Base-by-base conservation (phyloP, 1,140 invertebrate species). In the Triops longicaudatus region DNA sequence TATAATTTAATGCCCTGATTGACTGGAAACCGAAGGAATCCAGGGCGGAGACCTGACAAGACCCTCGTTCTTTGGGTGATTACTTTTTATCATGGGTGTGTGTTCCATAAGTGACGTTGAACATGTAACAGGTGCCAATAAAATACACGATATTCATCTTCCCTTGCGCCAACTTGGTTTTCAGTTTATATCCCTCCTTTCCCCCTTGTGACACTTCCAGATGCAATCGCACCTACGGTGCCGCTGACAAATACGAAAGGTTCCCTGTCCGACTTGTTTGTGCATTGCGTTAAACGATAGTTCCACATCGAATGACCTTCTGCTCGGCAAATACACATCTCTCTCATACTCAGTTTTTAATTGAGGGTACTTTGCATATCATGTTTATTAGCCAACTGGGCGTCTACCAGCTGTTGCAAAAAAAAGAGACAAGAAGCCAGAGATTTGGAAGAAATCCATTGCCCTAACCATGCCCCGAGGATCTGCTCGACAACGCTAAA, bases 121-220 rank as follows among this genome's bases (percentile, higher is more conserved):
- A 63, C 10, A 63, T 63, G 50, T 63, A 63, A 63, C 50, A 63
- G 50, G 50, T 63, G 50, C 50, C 50, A 63, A 63, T 63, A 63
- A 63, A 63, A 63, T 63, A 63, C 50, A 63, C 50, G 50, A 63
- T 63, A 37, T 63, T 63, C 17, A 63, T 10, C 50, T 63, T 63
- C 50, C 50, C 50, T 63, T 17, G 50, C 50, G 50, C 50, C 50
- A 63, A 22, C 50, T 63, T 22, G 50, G 22, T n/a, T 63, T 63
- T 63, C 14, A 5, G 22, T n/a, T 63, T 63, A 6, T 63, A 63
- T 63, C 22, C 50, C 50, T 63, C 22, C 17, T 63, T 22, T 9
- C 14, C 50, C n/a, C 17, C 50, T 12, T n/a, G 5, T n/a, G 50
- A 63, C 22, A 63, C 14, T 17, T 63, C 2, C 10, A 22, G 50